Evolutionary conservation across 2,888 invertebrate species (phyloP), one percentile per base, ranked within the genome.

Genomic region (Zonitis immaculata): DNA sequence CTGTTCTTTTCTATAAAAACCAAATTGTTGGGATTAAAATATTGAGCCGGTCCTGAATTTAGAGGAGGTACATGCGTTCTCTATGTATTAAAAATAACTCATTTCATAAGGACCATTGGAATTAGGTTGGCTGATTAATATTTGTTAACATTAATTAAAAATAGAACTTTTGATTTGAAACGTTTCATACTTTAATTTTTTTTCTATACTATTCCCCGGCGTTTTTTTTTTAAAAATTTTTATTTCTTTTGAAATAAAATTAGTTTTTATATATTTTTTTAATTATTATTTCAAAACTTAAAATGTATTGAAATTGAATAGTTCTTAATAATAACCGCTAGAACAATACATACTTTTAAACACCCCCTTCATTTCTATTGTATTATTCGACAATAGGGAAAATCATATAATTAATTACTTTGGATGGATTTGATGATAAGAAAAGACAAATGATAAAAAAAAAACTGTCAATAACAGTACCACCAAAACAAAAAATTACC

Each of bases 121-220:
- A 55, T 51, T 51, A 47, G 55, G 55, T 49, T 55, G 35, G 51
- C 51, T 55, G 54, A 54, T 54, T 54, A 54, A 54, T 50, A 54
- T 54, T 54, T 51, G 50, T 50, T 54, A 47, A 51, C 47, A 39
- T 51, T 47, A 47, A 54, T 54, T 54, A 54, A 51, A 54, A 54
- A 54, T 54, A 54, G 54, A 47, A 14, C 45, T 26, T 11, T 27
- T 35, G 3, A 35, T 35, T 35, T 35, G 35, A 35, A 35, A 35
- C 5, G 18, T 35, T 35, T 18, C 35, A 35, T 35, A 35, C 35
- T 18, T 9, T n/a, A n/a, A n/a, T n/a, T n/a, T n/a, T n/a, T n/a
- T n/a, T n/a, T n/a, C n/a, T n/a, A n/a, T n/a, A n/a, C 4, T 35
- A 9, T 18, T 18, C 3, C 35, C 7, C n/a, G n/a, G n/a, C n/a